phyloP scores from a whole-genome alignment of 2,888 invertebrate genomes.

The Conchocele bisecta region DNA sequence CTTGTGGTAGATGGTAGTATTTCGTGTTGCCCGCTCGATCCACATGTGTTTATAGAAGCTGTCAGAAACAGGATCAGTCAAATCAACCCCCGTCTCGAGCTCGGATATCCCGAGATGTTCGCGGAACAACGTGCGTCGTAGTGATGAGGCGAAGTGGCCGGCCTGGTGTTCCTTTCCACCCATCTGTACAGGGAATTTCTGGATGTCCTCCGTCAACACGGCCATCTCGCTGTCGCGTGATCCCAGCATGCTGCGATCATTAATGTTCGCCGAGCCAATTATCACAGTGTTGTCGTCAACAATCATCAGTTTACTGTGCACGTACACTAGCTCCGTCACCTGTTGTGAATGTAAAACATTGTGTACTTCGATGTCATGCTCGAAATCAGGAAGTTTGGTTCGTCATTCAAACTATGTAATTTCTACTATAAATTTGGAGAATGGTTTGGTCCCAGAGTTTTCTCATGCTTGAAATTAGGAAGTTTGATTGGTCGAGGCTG shows the following conservation, averaged over 20 bases:
- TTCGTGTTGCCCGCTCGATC: slow-evolving; percentile 90
- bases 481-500: too few relatives aligned
- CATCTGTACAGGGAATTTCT: slow-evolving; percentile 86
- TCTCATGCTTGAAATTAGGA: too few relatives aligned
- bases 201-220: slow-evolving; percentile 90
- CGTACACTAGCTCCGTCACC: slow-evolving; percentile 97
- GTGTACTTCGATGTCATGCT: too few relatives aligned
- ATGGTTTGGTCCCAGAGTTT: too few relatives aligned
- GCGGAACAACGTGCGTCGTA: slow-evolving; percentile 92
- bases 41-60: slow-evolving; percentile 93
- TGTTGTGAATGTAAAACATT: too few relatives aligned
- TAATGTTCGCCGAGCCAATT: slow-evolving; percentile 99
- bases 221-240: slow-evolving; percentile 95
- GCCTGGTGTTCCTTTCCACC: slow-evolving; percentile 91
- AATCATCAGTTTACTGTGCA: slow-evolving; percentile 98
- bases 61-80: slow-evolving; percentile 91
- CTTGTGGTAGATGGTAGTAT: slow-evolving; percentile 95
- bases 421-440: too few relatives aligned
- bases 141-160: slow-evolving; percentile 93
- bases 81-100: slow-evolving; percentile 83
- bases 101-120: slow-evolving; percentile 93
- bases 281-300: slow-evolving; percentile 95
- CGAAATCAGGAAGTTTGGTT: too few relatives aligned
- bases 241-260: slow-evolving; percentile 97
- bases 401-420: too few relatives aligned